Base-by-base conservation (phyloP, 2,797 vertebrate species). In the Gymnothorax javanicus region DNA sequence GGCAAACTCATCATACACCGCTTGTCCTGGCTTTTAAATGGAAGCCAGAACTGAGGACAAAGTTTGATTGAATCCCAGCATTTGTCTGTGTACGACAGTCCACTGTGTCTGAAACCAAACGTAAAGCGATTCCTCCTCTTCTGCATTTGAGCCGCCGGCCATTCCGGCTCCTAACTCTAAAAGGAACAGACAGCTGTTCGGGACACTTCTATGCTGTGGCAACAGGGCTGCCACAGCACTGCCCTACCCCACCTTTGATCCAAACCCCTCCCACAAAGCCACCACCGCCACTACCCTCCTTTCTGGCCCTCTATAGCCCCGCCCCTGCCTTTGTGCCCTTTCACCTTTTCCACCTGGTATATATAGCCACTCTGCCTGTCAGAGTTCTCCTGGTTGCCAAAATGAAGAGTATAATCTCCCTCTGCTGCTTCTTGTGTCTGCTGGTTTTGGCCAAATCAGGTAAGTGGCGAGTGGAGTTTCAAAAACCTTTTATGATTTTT, bases 381-480 rank as follows among this genome's bases (percentile, higher is more conserved):
- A 90, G 91, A 92, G 94, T 93, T 94, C 95, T 97, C 96, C 97
- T 96, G 97, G 97, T 96, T 96, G 97, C 95, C 96, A 97, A 97
- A 96, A 99, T 99, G 98, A 98, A 96, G 96, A 94, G 95, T 87
- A 94, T 96, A 92, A 93, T 96, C 92, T 95, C 96, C 88, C 93
- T 95, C 94, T 97, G 97, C 93, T 94, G 93, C 94, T 94, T 97
- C 86, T 92, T 98, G 89, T 95, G 95, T 71, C 94, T 98, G 83
- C 96, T 99, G 93, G 95, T 95, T 89, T 94, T 97, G 71, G 90
- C 92, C 90, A 93, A 94, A 71, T 95, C 97, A 97, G 98, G 98
- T 99, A 98, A 27, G 92, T 73, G 67, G 50, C 33, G 20, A 59
- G 0, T 58, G 4, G 23, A 0, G 4, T 57, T 54, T 43, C 33